These are phyloP conservation scores for Epirrhoe alternata DNA, from an alignment of 2,888 invertebrate species.

Conservation along the genomic window DNA sequence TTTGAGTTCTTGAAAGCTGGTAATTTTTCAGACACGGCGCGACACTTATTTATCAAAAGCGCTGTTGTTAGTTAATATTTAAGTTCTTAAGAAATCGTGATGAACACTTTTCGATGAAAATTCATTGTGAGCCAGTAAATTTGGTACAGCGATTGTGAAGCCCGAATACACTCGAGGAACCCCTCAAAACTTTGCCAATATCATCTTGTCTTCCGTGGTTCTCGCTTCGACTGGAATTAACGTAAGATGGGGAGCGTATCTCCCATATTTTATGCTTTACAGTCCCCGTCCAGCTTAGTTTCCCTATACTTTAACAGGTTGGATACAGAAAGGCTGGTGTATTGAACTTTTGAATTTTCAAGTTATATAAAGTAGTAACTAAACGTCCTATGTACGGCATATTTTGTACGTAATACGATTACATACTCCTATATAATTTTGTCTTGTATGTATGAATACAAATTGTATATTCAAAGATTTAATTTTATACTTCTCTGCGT, in stretches of 20 bases:
- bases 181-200: constrained; percentile 67
- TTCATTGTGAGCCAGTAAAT: constrained; percentile 47
- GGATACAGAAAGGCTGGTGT: constrained; percentile 12
- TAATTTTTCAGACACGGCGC: constrained; percentile 2
- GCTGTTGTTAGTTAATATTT: constrained; percentile 5
- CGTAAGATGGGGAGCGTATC: constrained; percentile 29
- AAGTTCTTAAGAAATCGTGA: constrained; percentile 23
- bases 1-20: constrained; percentile 10
- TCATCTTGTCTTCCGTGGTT: constrained; percentile 51
- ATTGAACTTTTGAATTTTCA: constrained; percentile 34
- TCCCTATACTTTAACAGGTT: constrained; percentile 18
- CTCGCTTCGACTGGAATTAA: constrained; percentile 43
- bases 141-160: constrained; percentile 51
- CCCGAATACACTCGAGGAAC: constrained; percentile 49
- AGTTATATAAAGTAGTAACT: constrained; percentile 34
- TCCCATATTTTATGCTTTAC: constrained; percentile 35
- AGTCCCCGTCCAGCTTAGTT: constrained; percentile 31
- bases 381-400: constrained; percentile 39
- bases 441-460: constrained; percentile 21
- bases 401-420: constrained; percentile 30
- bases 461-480: constrained; percentile 28
- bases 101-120: constrained; percentile 29
- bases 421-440: constrained; percentile 22
- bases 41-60: constrained; percentile 21
- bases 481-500: constrained; percentile 33